Evolutionary conservation across 2,797 vertebrate species (phyloP), one percentile per base, ranked within the genome.

Genomic region (Lagocephalus sceleratus): DNA sequence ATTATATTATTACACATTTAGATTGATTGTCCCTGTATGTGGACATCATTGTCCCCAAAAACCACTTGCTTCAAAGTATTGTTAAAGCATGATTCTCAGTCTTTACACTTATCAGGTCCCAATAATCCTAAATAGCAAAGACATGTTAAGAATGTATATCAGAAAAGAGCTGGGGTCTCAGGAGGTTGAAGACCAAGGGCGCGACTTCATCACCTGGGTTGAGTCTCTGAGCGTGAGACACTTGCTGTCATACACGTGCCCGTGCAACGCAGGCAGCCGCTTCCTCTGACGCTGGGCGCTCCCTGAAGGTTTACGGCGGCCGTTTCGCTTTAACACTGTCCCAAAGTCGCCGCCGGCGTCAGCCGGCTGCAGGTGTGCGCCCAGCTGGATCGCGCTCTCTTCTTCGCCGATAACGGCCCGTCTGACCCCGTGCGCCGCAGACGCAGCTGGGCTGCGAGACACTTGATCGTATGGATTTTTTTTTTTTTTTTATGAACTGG

Each of bases 281-380:
- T 42, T 29, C 47, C 46, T 9, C 40, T 35, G 53, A 56, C 21
- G 19, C 17, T 3, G 46, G 53, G 17, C 25, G 45, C n/a, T 63
- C 41, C 19, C 40, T 19, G 16, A 21, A 60, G 46, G 51, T 71
- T 79, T 47, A 64, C 57, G 57, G 60, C 58, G 54, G 57, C 48
- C 44, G 9, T 61, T 66, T 66, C n/a, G 3, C 23, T 68, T 67
- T 58, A 50, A 38, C 16, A 11, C 59, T 22, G 2, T 52, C 56
- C 38, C 58, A 65, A 56, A 80, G 63, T 63, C 47, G n/a, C n/a
- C n/a, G n/a, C 26, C 64, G 65, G 62, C 47, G 67, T 66, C 23
- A 49, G 32, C 26, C 25, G 64, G 59, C 51, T 66, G 63, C 65
- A 78, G 81, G 73, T 81, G 78, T 76, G 54, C 46, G 29, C 49